These are phyloP conservation scores for Microtus montanus DNA, from an alignment of 2,113 vertebrate genomes.

Conservation along the genomic window DNA sequence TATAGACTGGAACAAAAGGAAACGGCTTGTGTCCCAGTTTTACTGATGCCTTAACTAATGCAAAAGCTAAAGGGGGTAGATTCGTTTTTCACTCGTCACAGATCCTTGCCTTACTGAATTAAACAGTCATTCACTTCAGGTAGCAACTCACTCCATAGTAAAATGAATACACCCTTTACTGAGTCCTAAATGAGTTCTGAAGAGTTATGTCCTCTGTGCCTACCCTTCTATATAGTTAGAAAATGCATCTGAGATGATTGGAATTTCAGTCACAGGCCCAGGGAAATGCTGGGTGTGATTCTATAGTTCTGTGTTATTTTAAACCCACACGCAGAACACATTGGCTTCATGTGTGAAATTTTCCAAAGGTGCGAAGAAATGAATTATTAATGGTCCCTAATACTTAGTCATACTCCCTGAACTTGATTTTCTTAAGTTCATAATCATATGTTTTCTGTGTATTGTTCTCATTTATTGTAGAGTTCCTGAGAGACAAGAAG, in stretches of 20 bases:
- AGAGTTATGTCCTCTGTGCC: background rate
- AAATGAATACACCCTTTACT: background rate
- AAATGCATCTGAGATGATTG: conserved; percentile 24
- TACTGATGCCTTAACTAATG: conserved; percentile 33
- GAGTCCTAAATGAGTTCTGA: conserved; percentile 18
- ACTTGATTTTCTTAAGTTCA: background rate
- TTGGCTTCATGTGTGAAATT: background rate
- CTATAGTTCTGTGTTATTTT: conserved; percentile 44
- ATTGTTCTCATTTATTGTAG: conserved; percentile 28
- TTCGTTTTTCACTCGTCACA: conserved; percentile 45
- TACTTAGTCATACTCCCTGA: background rate
- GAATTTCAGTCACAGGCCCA: background rate
- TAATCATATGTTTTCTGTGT: background rate
- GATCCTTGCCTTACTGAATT: background rate
- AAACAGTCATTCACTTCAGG: background rate
- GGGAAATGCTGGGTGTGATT: conserved; percentile 30
- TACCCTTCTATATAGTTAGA: background rate
- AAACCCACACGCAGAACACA: background rate
- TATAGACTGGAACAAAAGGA: conserved; percentile 58
- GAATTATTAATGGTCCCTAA: background rate
- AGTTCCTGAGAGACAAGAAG: background rate
- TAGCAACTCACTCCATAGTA: background rate
- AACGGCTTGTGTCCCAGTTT: conserved; percentile 68
- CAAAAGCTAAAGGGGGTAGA: background rate
- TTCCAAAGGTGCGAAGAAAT: background rate